These are phyloP conservation scores for Cyphomyrus discorhynchus DNA, from an alignment of 2,113 vertebrate species.

Conservation along the genomic window DNA sequence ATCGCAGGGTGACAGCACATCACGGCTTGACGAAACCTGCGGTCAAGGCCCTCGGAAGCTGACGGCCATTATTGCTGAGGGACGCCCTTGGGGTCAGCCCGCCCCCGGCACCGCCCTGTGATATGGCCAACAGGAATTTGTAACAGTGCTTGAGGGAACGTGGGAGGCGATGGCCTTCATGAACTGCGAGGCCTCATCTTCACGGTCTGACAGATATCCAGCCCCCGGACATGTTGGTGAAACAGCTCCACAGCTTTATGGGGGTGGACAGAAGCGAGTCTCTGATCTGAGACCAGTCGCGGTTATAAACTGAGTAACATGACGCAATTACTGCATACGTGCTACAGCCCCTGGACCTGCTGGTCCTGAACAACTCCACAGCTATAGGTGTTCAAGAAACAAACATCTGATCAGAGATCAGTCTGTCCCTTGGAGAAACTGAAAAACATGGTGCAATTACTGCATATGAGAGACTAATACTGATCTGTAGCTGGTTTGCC, in stretches of 20 bases:
- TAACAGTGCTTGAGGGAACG: not conserved
- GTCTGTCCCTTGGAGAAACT: not conserved
- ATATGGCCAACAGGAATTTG: slow-evolving; percentile 11
- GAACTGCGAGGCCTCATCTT: not conserved
- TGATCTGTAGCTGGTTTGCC: not conserved
- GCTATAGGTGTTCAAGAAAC: not conserved
- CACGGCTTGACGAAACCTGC: not conserved
- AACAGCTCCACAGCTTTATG: not conserved
- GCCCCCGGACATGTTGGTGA: not conserved
- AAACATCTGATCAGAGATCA: not conserved
- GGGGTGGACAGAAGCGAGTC: not conserved
- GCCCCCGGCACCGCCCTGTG: not conserved
- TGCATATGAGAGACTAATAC: not conserved
- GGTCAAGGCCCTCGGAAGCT: not conserved
- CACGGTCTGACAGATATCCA: not conserved
- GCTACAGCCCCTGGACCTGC: not conserved
- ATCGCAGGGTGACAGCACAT: not conserved
- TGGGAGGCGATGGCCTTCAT: not conserved
- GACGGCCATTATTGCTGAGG: not conserved
- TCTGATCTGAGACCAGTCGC: not conserved
- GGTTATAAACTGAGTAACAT: not conserved
- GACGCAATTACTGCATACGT: not conserved
- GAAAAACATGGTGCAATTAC: not conserved
- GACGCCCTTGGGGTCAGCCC: not conserved
- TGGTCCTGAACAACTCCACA: not conserved